phyloP scores from a whole-genome alignment of 2,113 vertebrate species.

The Lasiurus cinereus region DNA sequence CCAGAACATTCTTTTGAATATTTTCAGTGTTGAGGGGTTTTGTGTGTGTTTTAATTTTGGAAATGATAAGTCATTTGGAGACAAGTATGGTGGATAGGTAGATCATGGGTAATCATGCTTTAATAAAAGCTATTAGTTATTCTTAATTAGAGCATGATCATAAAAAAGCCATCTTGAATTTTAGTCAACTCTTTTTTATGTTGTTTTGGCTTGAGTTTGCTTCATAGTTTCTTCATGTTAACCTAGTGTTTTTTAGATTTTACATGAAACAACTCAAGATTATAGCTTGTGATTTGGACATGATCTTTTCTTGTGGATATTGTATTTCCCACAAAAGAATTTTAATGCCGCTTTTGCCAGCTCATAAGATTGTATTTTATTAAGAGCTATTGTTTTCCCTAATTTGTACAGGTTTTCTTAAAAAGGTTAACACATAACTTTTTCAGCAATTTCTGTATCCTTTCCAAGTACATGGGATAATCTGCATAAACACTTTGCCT shows the following conservation, averaged over 20 bases:
- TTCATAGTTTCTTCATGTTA: conserved; percentile 57
- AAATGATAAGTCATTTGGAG: conserved; percentile 53
- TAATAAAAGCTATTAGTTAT: neutral
- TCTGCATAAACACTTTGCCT: neutral
- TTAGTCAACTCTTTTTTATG: neutral
- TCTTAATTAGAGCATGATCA: conserved; percentile 30
- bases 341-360: neutral
- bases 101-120: conserved; percentile 13
- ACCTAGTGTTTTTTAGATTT: neutral
- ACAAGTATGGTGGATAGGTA: neutral
- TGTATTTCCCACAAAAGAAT: conserved; percentile 49
- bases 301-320: neutral
- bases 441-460: conserved; percentile 3
- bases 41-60: conserved; percentile 53
- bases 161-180: conserved; percentile 20
- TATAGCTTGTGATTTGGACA: neutral
- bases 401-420: conserved; percentile 39
- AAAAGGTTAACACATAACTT: conserved; percentile 32
- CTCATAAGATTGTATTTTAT: conserved; percentile 1
- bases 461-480: neutral
- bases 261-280: neutral
- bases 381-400: conserved; percentile 47
- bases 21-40: neutral
- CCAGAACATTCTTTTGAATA: neutral
- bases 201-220: neutral